Evolutionary conservation across 1,140 invertebrate genomes (phyloP).

Genomic region (Neuroterus valhalla): DNA sequence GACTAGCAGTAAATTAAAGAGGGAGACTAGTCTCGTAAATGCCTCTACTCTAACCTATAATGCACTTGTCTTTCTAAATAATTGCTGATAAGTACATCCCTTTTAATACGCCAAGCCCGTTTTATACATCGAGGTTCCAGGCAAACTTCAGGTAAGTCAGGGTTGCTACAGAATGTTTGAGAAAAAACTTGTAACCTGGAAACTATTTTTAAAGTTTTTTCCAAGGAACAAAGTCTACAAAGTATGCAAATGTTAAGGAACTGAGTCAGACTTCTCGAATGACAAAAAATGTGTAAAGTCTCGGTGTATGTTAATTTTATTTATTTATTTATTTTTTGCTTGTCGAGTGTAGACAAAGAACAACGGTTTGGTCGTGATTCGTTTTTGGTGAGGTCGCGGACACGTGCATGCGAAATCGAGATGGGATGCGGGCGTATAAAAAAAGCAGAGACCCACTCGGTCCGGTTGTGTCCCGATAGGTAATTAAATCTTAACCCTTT

Average conservation of each 20-base stretch:
- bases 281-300: neutral
- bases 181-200: too few species aligned
- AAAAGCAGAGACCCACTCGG: conserved; percentile 9
- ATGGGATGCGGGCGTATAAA: conserved; percentile 17
- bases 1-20: conserved; percentile 41
- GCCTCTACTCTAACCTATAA: conserved; percentile 21
- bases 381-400: conserved; percentile 20
- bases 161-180: too few species aligned
- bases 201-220: too few species aligned
- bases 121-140: too few species aligned
- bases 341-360: neutral
- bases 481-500: conserved; percentile 48
- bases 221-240: too few species aligned
- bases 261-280: neutral
- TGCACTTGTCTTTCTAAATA: conserved; percentile 43
- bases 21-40: conserved; percentile 39
- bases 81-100: conserved; percentile 33
- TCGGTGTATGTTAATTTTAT: neutral
- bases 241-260: too few species aligned
- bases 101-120: too few species aligned
- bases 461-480: conserved; percentile 26
- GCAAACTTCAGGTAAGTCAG: too few species aligned
- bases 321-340: neutral
- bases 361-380: neutral
- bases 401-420: conserved; percentile 30